These are phyloP conservation scores for Otocyon megalotis DNA, from an alignment of 2,113 vertebrate genomes.

Conservation along the genomic window DNA sequence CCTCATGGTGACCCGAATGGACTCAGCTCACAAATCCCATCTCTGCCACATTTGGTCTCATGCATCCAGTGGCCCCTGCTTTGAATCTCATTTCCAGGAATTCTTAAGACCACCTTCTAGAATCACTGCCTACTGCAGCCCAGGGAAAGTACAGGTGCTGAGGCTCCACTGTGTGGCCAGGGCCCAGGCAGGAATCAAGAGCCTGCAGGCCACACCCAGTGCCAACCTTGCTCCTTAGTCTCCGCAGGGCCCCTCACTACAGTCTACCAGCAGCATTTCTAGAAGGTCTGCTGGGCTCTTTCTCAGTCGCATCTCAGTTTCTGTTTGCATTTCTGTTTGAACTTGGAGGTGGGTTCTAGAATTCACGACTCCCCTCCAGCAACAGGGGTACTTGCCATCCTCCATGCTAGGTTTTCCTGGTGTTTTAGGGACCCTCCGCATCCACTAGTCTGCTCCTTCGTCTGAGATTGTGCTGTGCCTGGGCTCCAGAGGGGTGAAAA, in stretches of 20 bases:
- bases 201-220: neutral
- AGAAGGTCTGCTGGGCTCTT: neutral
- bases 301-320: neutral
- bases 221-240: neutral
- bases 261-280: neutral
- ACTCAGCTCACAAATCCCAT: rapidly evolving
- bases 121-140: neutral
- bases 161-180: neutral
- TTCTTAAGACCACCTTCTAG: neutral
- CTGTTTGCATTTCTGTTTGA: neutral
- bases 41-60: neutral
- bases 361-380: rapidly evolving
- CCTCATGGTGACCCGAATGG: neutral
- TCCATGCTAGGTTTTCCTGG: no score
- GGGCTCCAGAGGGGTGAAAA: neutral
- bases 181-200: neutral
- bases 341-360: neutral
- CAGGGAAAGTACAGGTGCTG: neutral
- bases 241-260: neutral
- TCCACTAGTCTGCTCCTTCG: neutral
- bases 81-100: neutral
- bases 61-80: neutral
- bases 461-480: neutral
- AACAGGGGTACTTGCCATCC: neutral
- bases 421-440: no score